Percentiles rank a stretch among this genome's conserved stretches.
Conservation (phyloP, 2,797 vertebrate genomes). For the Danio albolineatus region DNA sequence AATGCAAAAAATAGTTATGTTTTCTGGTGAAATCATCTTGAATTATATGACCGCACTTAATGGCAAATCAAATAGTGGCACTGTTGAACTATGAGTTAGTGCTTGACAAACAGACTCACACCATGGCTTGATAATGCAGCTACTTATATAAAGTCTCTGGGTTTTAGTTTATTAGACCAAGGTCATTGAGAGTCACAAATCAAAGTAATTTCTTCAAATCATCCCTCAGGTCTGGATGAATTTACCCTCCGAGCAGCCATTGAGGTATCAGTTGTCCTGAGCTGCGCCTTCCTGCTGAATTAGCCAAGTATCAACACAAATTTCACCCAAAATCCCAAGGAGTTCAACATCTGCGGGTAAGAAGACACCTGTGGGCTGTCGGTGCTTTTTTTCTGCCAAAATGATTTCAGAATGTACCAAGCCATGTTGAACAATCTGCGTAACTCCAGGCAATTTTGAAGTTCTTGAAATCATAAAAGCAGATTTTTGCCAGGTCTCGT, state of each 20-base stretch:
- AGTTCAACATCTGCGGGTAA: constrained; percentile 8
- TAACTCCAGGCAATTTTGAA: neutral
- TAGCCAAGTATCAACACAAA: constrained; percentile 57
- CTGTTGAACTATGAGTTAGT: constrained; percentile 68
- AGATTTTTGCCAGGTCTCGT: neutral
- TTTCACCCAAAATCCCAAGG: constrained; percentile 7
- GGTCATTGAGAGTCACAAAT: neutral
- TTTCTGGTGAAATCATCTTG: too few relatives aligned
- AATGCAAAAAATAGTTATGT: too few relatives aligned
- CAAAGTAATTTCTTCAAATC: neutral
- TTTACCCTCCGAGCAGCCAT: constrained; percentile 8
- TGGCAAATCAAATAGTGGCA: constrained; percentile 31
- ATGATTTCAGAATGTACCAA: neutral
- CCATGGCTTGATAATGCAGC: constrained; percentile 70
- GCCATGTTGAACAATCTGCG: too few relatives aligned
- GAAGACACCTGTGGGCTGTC: neutral
- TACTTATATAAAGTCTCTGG: constrained; percentile 77
- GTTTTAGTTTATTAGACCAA: neutral
- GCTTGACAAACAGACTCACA: constrained; percentile 68
- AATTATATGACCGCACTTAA: neutral
- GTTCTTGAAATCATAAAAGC: neutral
- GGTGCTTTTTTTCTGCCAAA: neutral
- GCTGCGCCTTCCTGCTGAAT: constrained; percentile 68
- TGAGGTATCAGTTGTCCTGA: constrained; percentile 40
- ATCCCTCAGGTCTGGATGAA: neutral